Evolutionary conservation across 2,113 vertebrate genomes (phyloP).

Genomic region (Sceloporus undulatus): DNA sequence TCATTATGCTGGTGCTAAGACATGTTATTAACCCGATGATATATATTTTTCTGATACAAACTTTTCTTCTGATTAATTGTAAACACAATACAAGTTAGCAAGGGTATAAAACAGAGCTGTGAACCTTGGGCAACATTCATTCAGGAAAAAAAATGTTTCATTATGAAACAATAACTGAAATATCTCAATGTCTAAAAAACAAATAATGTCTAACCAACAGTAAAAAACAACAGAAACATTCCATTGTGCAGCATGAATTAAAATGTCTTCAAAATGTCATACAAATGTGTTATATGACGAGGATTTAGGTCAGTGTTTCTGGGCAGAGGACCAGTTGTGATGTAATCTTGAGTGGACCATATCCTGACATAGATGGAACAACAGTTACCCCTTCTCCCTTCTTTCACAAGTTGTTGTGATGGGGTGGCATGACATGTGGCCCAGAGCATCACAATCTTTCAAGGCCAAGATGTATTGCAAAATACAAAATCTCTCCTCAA

Average conservation of each 20-base stretch:
- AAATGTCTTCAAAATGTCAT: not conserved
- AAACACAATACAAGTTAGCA: constrained; percentile 6
- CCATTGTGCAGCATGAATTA: not conserved
- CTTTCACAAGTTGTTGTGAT: not conserved
- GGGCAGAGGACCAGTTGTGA: not conserved
- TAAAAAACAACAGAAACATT: not conserved
- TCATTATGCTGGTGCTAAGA: constrained; percentile 13
- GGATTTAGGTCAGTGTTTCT: not conserved
- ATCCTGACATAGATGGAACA: not conserved
- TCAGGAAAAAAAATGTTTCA: constrained; percentile 1
- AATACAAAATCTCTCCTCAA: no score
- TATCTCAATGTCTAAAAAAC: not conserved
- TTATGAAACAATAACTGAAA: not conserved
- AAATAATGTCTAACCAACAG: not conserved
- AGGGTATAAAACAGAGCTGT: not conserved
- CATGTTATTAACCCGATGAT: constrained; percentile 7
- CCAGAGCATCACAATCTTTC: no score
- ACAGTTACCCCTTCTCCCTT: not conserved
- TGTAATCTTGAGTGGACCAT: not conserved
- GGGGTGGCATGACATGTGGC: no score
- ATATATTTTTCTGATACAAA: constrained; percentile 9
- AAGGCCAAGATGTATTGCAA: no score
- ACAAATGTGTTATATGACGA: not conserved
- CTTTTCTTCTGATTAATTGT: not conserved
- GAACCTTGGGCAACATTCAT: not conserved